Conservation (phyloP, 2,113 vertebrate genomes). For the Suricata suricatta region DNA sequence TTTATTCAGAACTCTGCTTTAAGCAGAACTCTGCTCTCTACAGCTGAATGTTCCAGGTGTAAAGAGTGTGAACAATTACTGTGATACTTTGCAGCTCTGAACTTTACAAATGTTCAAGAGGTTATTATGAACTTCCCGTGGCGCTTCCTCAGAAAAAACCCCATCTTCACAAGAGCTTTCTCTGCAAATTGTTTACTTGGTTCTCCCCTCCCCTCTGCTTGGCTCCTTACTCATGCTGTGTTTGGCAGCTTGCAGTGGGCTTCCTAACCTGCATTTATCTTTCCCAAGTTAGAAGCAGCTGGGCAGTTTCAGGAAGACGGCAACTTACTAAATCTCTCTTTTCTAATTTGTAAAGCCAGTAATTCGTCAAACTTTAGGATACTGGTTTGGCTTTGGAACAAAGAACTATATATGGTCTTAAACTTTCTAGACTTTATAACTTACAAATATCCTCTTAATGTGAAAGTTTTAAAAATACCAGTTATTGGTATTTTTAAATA, state of each 20-base stretch:
- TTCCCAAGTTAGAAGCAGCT: conserved; percentile 72
- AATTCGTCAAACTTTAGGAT: conserved; percentile 61
- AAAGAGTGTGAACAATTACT: neutral
- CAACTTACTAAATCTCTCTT: conserved; percentile 51
- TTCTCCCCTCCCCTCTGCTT: conserved; percentile 36
- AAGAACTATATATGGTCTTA: neutral
- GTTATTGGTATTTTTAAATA: too few relatives aligned
- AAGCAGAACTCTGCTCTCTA: neutral
- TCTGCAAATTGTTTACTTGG: conserved; percentile 23
- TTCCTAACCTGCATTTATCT: conserved; percentile 72
- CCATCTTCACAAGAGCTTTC: neutral
- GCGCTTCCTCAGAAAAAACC: conserved; percentile 30
- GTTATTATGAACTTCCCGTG: neutral
- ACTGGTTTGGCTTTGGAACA: conserved; percentile 43
- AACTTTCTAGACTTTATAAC: conserved; percentile 32
- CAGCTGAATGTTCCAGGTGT: neutral
- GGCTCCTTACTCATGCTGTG: conserved; percentile 46
- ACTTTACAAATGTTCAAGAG: neutral
- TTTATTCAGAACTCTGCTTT: neutral
- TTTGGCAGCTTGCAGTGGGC: conserved; percentile 36
- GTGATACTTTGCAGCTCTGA: neutral
- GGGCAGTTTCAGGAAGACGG: conserved; percentile 58
- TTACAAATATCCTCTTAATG: conserved; percentile 44
- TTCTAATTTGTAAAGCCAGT: conserved; percentile 62
- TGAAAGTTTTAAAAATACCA: neutral